Evolutionary conservation across 92 coral and sea anemone genomes (phyloP), one percentile per base, ranked within the genome.

Genomic region (Heteractis magnifica): DNA sequence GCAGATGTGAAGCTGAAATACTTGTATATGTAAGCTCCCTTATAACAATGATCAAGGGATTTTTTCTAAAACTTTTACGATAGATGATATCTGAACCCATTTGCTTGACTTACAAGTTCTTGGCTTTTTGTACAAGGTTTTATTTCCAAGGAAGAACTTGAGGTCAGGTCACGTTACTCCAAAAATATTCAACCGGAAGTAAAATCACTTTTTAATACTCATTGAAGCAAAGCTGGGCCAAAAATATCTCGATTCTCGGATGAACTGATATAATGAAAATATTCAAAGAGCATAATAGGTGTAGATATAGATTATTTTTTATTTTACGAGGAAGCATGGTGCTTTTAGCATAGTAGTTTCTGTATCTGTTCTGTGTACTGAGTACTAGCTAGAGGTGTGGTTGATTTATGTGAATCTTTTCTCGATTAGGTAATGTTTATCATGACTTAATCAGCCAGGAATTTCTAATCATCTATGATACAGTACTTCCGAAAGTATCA

Each of bases 111-210:
- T 12, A 14, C 0, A 8, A 7, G 7, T 23, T 23, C 26, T 20
- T 3, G 10, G n/a, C n/a, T 65, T 65, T 62, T 65, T n/a, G 73
- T 68, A 13, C 49, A 68, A n/a, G 58, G 10, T 7, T 26, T 10
- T 26, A 6, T 20, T 9, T 8, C 15, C 44, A 76, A 15, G 18
- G 52, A 52, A 6, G 12, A 51, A 51, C 5, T 8, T 15, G 20
- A 11, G 1, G 8, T 51, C 18, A 52, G 12, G n/a, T 52, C 0
- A n/a, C 18, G 9, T 70, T 51, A 62, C 48, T 19, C 77, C 70
- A 49, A 56, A 10, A 71, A 0, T 10, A 49, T 18, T 10, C 48
- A 15, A 52, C 79, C 86, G 86, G 86, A 83, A 83, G 86, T 83
- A 83, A 83, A 74, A 18, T 19, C 60, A 2, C 34, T 52, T 34